Conservation (phyloP, 2,888 invertebrate species). For the Lithophane ornitopus region DNA sequence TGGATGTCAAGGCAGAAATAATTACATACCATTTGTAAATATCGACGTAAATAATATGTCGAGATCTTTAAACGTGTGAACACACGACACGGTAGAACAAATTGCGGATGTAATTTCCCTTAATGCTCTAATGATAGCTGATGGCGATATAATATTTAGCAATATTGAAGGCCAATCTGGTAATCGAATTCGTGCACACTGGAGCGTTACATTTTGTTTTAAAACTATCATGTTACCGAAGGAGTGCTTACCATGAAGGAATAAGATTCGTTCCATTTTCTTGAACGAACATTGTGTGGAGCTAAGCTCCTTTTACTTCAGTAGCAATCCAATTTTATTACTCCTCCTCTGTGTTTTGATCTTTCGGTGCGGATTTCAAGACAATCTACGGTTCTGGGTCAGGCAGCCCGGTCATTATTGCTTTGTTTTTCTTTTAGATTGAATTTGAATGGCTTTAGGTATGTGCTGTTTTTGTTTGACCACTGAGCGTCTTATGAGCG, state of each 20-base stretch:
- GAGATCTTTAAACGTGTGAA: conserved; percentile 46
- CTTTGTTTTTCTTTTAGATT: conserved; percentile 14
- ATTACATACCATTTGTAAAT: conserved; percentile 24
- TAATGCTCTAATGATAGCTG: conserved; percentile 58
- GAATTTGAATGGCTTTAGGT: background rate
- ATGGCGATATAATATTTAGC: conserved; percentile 64
- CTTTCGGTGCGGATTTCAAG: conserved; percentile 26
- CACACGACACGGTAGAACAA: conserved; percentile 31
- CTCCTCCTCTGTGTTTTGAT: conserved; percentile 19
- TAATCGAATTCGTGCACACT: conserved; percentile 65
- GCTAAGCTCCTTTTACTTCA: conserved; percentile 12
- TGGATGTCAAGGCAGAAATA: conserved; percentile 31
- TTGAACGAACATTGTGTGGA: background rate
- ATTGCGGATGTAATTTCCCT: conserved; percentile 64
- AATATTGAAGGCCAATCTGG: conserved; percentile 63
- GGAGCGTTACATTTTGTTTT: conserved; percentile 56
- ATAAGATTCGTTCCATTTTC: conserved; percentile 23
- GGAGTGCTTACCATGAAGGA: background rate
- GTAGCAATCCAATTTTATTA: conserved; percentile 27
- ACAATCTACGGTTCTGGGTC: conserved; percentile 23
- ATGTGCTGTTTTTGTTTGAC: conserved; percentile 8
- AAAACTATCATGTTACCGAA: conserved; percentile 51
- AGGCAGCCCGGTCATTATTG: conserved; percentile 1
- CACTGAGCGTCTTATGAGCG: conserved; percentile 3
- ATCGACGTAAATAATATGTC: conserved; percentile 49